These are phyloP conservation scores for Falcaria lacertinaria DNA, from an alignment of 2,888 invertebrate species.

Conservation along the genomic window DNA sequence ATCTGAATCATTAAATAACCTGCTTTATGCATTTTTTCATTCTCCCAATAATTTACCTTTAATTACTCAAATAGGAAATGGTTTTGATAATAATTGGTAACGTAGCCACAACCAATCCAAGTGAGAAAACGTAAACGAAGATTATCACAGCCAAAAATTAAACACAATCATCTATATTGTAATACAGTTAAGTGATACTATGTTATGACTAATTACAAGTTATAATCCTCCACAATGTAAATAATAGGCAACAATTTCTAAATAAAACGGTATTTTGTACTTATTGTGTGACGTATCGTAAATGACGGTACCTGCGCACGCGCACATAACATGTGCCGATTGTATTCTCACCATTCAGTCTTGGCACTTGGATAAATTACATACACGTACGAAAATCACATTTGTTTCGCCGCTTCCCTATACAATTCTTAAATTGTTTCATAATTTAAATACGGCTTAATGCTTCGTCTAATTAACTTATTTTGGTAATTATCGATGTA, in stretches of 20 bases:
- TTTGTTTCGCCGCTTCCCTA: slow-evolving; percentile 15
- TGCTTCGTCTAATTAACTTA: too few relatives aligned
- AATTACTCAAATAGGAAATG: too few relatives aligned
- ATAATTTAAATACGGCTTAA: too few relatives aligned
- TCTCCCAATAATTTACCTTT: too few relatives aligned
- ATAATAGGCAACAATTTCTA: background rate
- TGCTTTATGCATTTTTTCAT: background rate
- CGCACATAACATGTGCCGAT: slow-evolving; percentile 16
- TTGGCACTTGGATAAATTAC: slow-evolving; percentile 19
- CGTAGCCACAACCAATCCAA: too few relatives aligned
- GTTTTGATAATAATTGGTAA: too few relatives aligned
- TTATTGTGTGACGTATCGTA: background rate
- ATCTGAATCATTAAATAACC: background rate
- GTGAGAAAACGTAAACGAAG: too few relatives aligned
- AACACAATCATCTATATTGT: too few relatives aligned
- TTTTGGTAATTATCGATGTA: too few relatives aligned
- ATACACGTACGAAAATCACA: slow-evolving; percentile 22
- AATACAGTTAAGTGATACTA: too few relatives aligned
- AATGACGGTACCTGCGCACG: slow-evolving; percentile 5
- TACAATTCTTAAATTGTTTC: slow-evolving; percentile 3
- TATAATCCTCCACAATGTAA: background rate
- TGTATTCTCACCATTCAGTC: slow-evolving; percentile 15
- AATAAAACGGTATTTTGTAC: slow-evolving; percentile 1
- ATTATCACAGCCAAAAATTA: too few relatives aligned
- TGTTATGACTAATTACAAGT: too few relatives aligned